Conservation (phyloP, 2,888 invertebrate species). For the Chironomus riparius region DNA sequence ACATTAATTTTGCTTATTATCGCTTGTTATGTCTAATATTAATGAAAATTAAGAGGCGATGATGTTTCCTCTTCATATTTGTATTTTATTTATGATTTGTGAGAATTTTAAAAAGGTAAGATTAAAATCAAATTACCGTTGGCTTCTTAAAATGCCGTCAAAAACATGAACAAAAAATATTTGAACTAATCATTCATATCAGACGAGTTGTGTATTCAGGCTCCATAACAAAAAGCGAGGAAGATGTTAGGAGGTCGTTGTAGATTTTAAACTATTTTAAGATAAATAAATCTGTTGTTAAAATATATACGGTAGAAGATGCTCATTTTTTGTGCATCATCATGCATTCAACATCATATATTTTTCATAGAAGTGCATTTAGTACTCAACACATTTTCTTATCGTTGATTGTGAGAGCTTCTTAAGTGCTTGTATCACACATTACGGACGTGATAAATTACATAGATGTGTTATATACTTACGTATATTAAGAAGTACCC, state of each 20-base stretch:
- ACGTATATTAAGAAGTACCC: not conserved
- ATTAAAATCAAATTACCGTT: constrained; percentile 18
- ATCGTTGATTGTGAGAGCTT: not conserved
- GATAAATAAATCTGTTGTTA: no score
- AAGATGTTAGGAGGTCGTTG: no score
- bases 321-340: not conserved
- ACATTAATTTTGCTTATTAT: constrained; percentile 11
- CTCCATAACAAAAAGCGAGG: no score
- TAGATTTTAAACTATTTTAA: no score
- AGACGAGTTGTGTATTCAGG: no score
- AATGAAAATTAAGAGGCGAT: not conserved
- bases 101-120: not conserved
- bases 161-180: no score
- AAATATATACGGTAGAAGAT: no score
- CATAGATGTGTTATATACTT: not conserved
- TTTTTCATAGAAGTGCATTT: not conserved
- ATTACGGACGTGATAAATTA: constrained; percentile 6
- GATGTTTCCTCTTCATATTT: not conserved
- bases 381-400: not conserved
- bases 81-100: not conserved
- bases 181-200: not conserved
- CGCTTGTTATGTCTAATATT: constrained; percentile 2
- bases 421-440: constrained; percentile 4
- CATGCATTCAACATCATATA: not conserved
- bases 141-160: not conserved